Evolutionary conservation across 2,797 vertebrate genomes (phyloP).

Genomic region (Todus mexicanus): DNA sequence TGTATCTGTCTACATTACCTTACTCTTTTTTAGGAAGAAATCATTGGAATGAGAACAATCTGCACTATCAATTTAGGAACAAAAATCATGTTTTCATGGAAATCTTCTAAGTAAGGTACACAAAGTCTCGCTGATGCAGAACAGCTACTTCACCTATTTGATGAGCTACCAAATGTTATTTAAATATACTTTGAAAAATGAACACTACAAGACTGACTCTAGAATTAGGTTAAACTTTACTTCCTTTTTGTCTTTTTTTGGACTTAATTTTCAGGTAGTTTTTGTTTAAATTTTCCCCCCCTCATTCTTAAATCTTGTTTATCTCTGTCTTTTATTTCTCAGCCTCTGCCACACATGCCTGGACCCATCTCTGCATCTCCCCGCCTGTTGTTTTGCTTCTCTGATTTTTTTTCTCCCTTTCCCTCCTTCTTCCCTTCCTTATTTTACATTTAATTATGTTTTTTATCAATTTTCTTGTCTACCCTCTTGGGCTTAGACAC

Average conservation of each 20-base stretch:
- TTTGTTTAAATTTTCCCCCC: background rate
- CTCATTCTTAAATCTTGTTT: background rate
- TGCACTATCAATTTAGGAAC: background rate
- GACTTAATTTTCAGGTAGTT: background rate
- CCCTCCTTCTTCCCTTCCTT: background rate
- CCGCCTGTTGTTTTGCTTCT: background rate
- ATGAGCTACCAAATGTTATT: background rate
- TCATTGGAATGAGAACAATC: background rate
- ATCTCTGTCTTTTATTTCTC: background rate
- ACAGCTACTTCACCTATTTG: background rate
- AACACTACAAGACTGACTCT: background rate
- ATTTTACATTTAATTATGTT: conserved; percentile 11
- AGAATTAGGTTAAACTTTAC: background rate
- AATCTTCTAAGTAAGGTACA: background rate
- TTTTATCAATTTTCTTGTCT: background rate
- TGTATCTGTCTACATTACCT: background rate
- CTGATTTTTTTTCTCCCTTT: background rate
- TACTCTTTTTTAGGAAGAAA: background rate
- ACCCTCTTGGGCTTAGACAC: background rate
- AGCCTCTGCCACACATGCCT: background rate
- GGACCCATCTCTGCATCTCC: background rate
- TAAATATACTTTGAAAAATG: background rate
- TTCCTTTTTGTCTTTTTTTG: background rate
- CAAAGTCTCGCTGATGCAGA: background rate
- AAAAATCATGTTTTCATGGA: background rate